Base-by-base conservation (phyloP, 2,888 invertebrate species). In the Drosophila diplacantha region DNA sequence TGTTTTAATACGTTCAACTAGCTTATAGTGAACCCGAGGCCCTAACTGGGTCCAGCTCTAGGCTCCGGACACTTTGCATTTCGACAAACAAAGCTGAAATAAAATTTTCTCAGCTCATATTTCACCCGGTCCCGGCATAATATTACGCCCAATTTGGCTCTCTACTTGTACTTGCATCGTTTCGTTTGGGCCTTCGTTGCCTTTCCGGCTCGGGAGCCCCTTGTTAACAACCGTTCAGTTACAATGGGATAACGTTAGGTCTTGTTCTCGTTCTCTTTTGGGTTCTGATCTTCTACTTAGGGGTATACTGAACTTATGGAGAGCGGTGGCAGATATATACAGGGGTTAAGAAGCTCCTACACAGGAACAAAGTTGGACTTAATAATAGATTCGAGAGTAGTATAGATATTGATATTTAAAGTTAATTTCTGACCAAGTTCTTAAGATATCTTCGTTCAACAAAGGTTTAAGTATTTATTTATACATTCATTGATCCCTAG, bases 91-190 rank as follows among this genome's bases (percentile, higher is more conserved):
- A 80, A 71, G 72, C 69, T 39, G 69, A 72, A 83, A 83, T 78
- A 83, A 77, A 77, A 77, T 80, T 77, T 83, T 78, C 78, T 78
- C 78, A 78, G 83, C 83, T 78, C 81, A 83, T 78, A 78, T 83
- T 81, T 78, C 78, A 83, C 83, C 81, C 68, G 68, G 74, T 47
- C 67, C 69, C 67, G 67, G 83, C 77, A 78, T 76, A 78, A 78
- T 74, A 78, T 78, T 78, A 78, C 76, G 74, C 77, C 78, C 83
- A 78, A 78, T 78, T 78, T 83, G 81, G 83, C 76, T 57, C 29
- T 39, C 75, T 31, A 62, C 65, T 81, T 79, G 62, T 75, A 73
- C 39, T 76, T 60, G 71, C 69, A 53, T 61, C 71, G 62, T 50
- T 49, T 51, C 51, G 43, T 39, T 61, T 54, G 37, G 35, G 44